phyloP scores from a whole-genome alignment of 2,797 vertebrate genomes.

The Enteromius treurensis region DNA sequence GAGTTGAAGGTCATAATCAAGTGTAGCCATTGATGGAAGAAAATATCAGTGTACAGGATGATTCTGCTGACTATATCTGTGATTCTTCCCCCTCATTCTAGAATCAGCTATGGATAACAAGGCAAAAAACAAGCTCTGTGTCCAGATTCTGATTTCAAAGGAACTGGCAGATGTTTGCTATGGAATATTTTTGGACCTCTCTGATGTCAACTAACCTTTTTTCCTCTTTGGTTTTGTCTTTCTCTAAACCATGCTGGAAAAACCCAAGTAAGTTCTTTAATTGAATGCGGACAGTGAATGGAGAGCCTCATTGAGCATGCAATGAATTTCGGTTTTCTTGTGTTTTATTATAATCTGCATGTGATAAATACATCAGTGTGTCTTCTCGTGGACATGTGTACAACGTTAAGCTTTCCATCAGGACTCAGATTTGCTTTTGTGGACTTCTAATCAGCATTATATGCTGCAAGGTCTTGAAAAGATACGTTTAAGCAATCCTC shows the following conservation, averaged over 20 bases:
- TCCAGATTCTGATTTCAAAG: slow-evolving; percentile 30
- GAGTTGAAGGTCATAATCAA: slow-evolving; percentile 18
- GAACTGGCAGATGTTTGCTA: slow-evolving; percentile 20
- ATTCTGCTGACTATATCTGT: slow-evolving; percentile 30
- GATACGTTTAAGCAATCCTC: slow-evolving; percentile 10
- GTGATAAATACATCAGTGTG: slow-evolving; percentile 44
- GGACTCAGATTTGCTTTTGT: background rate
- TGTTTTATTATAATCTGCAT: slow-evolving; percentile 28
- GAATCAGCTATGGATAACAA: slow-evolving; percentile 39
- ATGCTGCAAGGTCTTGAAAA: background rate
- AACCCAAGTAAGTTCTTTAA: slow-evolving; percentile 21
- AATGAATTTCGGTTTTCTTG: slow-evolving; percentile 39
- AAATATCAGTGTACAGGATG: slow-evolving; percentile 41
- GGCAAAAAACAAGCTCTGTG: background rate
- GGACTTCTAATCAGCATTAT: slow-evolving; percentile 7
- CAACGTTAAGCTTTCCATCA: background rate
- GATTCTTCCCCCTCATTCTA: slow-evolving; percentile 8
- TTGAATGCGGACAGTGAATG: slow-evolving; percentile 12
- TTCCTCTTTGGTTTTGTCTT: slow-evolving; percentile 15
- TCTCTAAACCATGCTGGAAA: slow-evolving; percentile 19
- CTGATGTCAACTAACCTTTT: slow-evolving; percentile 22
- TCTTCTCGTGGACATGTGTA: slow-evolving; percentile 21
- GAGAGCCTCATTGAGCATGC: slow-evolving; percentile 42
- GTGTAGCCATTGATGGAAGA: background rate
- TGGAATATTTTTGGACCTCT: slow-evolving; percentile 33